Evolutionary conservation across 2,797 vertebrate genomes (phyloP).

Genomic region (Pangasius djambal): DNA sequence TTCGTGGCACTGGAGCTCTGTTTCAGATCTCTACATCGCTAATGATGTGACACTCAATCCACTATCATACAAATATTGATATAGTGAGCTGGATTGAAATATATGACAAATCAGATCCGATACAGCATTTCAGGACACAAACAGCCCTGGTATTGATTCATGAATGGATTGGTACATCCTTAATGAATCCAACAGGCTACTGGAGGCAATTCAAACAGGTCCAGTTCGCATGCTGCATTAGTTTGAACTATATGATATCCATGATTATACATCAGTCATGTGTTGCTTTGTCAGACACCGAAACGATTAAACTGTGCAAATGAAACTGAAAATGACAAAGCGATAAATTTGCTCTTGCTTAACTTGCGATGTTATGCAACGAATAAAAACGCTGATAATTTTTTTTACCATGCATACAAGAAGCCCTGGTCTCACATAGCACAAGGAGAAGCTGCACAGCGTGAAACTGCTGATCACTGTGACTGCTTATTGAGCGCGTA

Average conservation of each 20-base stretch:
- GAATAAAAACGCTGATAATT: neutral
- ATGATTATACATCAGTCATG: neutral
- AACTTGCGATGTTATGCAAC: neutral
- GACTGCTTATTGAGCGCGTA: neutral
- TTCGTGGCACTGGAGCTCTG: neutral
- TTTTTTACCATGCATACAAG: neutral
- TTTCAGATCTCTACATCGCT: neutral
- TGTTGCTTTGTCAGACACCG: neutral
- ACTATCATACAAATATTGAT: neutral
- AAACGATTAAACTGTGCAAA: neutral
- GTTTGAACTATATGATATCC: neutral
- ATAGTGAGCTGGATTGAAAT: neutral
- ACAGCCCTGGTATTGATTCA: neutral
- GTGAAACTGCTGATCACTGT: neutral
- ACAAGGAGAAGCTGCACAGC: neutral
- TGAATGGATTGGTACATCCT: neutral
- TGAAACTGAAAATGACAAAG: neutral
- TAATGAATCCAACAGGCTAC: neutral
- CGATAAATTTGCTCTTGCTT: neutral
- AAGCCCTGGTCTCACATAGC: neutral
- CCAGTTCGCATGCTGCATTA: neutral
- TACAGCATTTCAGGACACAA: neutral
- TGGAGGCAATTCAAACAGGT: neutral
- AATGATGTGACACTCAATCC: neutral
- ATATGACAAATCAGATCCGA: neutral